Percentiles rank a stretch among this genome's conserved stretches.
Evolutionary conservation across 2,113 vertebrate genomes (phyloP).

Genomic region (Cyanoramphus novaezelandiae): DNA sequence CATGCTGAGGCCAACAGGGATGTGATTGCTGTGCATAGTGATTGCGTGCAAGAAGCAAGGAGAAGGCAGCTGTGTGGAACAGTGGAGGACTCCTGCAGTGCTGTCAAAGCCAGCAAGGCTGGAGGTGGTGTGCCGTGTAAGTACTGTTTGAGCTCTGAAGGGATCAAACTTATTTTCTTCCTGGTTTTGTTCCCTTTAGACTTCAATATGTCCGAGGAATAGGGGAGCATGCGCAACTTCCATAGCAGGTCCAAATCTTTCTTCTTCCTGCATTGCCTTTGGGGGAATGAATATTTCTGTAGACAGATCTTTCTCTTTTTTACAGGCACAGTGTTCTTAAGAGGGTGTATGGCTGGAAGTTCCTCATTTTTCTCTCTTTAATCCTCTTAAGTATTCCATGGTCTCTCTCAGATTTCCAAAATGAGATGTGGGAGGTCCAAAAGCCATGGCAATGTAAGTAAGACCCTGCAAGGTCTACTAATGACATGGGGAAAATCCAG

Average conservation of each 20-base stretch:
- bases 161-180: background rate
- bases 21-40: background rate
- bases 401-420: background rate
- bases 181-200: background rate
- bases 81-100: background rate
- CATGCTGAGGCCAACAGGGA: background rate
- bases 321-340: background rate
- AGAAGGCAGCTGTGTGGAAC: background rate
- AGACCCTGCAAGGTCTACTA: background rate
- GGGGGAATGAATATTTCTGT: background rate
- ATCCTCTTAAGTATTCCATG: background rate
- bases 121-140: background rate
- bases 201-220: background rate
- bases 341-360: background rate
- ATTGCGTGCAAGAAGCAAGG: background rate
- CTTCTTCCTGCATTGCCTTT: background rate
- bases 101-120: accelerated
- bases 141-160: background rate
- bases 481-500: background rate
- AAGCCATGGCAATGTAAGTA: background rate
- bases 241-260: background rate
- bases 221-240: background rate
- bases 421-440: background rate
- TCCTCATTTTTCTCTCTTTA: background rate
- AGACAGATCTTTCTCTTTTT: background rate